Conservation (phyloP, 2,888 invertebrate species). For the Drosophila kanekoi region DNA sequence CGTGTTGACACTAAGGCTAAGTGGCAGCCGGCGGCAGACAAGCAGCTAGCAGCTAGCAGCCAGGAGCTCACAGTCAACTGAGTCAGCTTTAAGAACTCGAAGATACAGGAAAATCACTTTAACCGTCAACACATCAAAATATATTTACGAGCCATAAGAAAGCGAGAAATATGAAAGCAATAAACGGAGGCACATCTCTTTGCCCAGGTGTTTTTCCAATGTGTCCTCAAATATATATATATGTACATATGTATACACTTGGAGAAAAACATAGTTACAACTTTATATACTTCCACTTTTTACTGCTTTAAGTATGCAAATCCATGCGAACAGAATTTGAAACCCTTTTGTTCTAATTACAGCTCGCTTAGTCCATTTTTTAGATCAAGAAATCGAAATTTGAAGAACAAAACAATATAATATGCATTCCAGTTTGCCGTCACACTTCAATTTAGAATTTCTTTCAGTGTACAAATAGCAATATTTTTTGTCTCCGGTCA, state of each 20-base stretch:
- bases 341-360: no score
- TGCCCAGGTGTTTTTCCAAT: constrained; percentile 55
- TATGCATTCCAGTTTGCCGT: no score
- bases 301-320: no score
- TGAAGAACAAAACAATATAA: no score
- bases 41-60: background rate
- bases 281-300: no score
- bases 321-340: no score
- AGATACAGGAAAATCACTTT: constrained; percentile 40
- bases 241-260: constrained; percentile 24
- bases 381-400: no score
- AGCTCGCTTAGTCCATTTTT: no score
- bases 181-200: constrained; percentile 45
- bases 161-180: constrained; percentile 71
- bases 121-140: constrained; percentile 60
- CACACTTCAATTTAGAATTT: background rate
- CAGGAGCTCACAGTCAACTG: background rate
- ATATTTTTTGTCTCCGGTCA: constrained; percentile 39
- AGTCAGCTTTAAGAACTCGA: constrained; percentile 27
- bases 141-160: constrained; percentile 73
- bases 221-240: constrained; percentile 19
- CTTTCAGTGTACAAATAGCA: background rate
- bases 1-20: constrained; percentile 64
- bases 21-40: constrained; percentile 10
- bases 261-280: no score